Evolutionary conservation across 2,797 vertebrate species (phyloP), one percentile per base, ranked within the genome.

Genomic region (Rhynchonycteris naso): DNA sequence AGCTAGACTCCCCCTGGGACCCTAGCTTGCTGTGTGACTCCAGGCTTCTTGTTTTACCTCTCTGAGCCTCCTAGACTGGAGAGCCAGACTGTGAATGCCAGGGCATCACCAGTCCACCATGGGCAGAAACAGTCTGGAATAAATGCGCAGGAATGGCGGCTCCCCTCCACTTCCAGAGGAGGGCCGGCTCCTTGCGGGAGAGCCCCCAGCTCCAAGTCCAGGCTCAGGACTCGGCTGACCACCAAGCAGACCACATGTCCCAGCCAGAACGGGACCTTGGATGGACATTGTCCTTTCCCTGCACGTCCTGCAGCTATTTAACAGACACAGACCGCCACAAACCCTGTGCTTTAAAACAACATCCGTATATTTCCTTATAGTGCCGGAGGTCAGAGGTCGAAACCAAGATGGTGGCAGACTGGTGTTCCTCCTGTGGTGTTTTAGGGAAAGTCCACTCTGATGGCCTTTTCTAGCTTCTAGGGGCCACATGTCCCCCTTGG

Each of bases 221-320:
- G 6, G 14, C 0, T 26, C 38, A 12, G 33, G 52, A 19, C 21
- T 5, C 3, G 3, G 28, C 74, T 0, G 18, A 54, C 5, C 22
- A 43, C 26, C 0, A 0, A 52, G 50, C 56, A 26, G 30, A 21
- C 1, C 7, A 5, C 1, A 1, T 0, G 2, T 19, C n/a, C 38
- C 1, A 63, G 22, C 35, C 33, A 0, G 1, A 30, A 22, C 24
- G 13, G 38, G 35, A 14, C n/a, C 11, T 56, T 7, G 1, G 4
- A 19, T 4, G 22, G 47, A 15, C 0, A 0, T 6, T 8, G 54
- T 13, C 47, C 22, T 30, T 15, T 72, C 1, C 63, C 63, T 22
- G 15, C 1, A 35, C 0, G 24, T 2, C 65, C n/a, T 74, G n/a
- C 2, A 58, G 11, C 15, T 72, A 11, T 3, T n/a, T 43, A 43